Evolutionary conservation across 1,140 invertebrate species (phyloP), one percentile per base, ranked within the genome.

Genomic region (Drosophila ambigua): DNA sequence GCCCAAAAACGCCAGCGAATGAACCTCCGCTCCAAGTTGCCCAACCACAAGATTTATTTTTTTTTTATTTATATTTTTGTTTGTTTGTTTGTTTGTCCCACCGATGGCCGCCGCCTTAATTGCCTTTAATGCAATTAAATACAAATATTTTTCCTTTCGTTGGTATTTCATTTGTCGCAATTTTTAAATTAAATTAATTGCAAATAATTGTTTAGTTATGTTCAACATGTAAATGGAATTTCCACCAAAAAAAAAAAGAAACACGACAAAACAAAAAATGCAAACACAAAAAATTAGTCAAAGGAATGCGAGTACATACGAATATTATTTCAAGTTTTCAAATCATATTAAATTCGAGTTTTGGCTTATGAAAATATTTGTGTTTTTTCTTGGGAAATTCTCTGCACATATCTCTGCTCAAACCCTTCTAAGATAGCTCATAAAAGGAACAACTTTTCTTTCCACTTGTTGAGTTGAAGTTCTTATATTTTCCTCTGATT

Each of bases 71-170:
- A 23, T 31, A 55, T 24, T 68, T 43, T 24, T 45, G 80, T 72
- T 78, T 80, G 48, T 60, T 45, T 45, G 41, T 43, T 24, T 45
- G 80, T 31, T 31, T 31, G 2, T 8, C 7, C 28, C 28, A 5
- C 5, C 26, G 26, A 26, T 26, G 26, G 5, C 26, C 26, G 20
- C 1, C 20, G 7, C 44, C 13, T 85, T 79, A 81, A 81, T 87
- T 84, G 77, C 54, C 51, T 66, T 26, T 84, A 84, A 84, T 85
- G 82, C 72, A 84, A 84, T 84, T 84, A 85, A 73, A 76, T 48
- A 77, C 57, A 73, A 80, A 85, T 84, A 80, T 84, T 11, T 51
- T 67, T 72, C 44, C 35, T 50, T 69, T 69, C 66, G 61, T 61
- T 61, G 35, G 61, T 73, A 55, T 73, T 82, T 64, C 77, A 68